phyloP scores from a whole-genome alignment of 1,140 invertebrate genomes.

The Homalodisca vitripennis region DNA sequence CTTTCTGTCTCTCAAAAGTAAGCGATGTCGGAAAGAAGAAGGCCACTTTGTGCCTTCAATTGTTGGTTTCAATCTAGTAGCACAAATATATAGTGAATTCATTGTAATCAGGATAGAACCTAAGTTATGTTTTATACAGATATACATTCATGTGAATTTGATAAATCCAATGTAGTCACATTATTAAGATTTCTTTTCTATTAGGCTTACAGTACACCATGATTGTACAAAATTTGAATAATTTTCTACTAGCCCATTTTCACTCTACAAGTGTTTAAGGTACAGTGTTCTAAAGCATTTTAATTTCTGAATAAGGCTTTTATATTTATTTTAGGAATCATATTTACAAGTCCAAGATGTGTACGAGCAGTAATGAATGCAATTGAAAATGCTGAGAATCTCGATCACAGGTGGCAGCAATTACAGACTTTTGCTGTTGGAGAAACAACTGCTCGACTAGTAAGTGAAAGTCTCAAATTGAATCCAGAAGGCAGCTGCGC shows the following conservation, averaged over 20 bases:
- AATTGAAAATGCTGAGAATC: not conserved
- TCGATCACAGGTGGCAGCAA: not conserved
- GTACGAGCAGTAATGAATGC: slow-evolving; percentile 7
- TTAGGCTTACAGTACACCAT: not conserved
- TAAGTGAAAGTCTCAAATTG: not conserved
- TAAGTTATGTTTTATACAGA: not conserved
- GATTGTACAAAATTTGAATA: not conserved
- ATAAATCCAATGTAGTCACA: not conserved
- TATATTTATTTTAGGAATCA: not conserved
- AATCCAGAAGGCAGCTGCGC: not conserved
- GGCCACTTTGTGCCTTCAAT: not conserved
- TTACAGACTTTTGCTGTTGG: not conserved
- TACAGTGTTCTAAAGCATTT: not conserved
- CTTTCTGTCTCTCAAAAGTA: not conserved
- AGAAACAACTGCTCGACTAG: slow-evolving; percentile 2
- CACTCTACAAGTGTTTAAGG: not conserved
- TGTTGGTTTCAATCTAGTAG: not conserved
- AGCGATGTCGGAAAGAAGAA: not conserved
- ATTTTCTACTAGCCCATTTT: not conserved
- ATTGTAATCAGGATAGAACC: not conserved
- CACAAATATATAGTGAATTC: not conserved
- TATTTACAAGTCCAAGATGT: slow-evolving; percentile 16
- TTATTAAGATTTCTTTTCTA: not conserved
- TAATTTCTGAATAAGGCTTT: not conserved
- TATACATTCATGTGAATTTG: not conserved